Evolutionary conservation across 1,140 invertebrate genomes (phyloP), one percentile per base, ranked within the genome.

Genomic region (Tetraneura akinire): DNA sequence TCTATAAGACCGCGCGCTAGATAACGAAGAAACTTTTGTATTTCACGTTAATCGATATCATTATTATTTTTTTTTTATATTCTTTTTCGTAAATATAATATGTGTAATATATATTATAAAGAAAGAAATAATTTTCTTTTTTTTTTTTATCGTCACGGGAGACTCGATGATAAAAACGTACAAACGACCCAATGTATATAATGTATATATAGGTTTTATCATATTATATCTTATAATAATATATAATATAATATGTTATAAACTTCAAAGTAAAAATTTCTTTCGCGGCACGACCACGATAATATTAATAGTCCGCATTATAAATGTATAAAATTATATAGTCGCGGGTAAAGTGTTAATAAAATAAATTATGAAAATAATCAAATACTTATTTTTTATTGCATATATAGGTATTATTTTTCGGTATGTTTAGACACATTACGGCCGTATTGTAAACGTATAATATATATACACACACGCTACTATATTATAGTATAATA

Each of bases 361-460:
- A 57, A 57, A 57, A 57, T 57, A 26, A 18, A 51, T 10, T 62
- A 32, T 62, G 9, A 62, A 62, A 62, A 32, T 62, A 32, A n/a
- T 32, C 60, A 62, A 32, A 62, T 32, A 37, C 26, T 23, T 16
- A 26, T 62, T 62, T 62, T 62, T 62, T 32, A n/a, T 23, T 62
- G 0, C 1, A 26, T 62, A 26, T 18, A 18, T 26, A 62, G 23
- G 29, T 29, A 32, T 29, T 62, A 62, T 32, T 37, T 4, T 62
- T 62, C n/a, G n/a, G n/a, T n/a, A n/a, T n/a, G n/a, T n/a, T n/a
- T n/a, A n/a, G n/a, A n/a, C n/a, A n/a, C n/a, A 23, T n/a, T 6
- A n/a, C 18, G 18, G 32, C 9, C 14, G 13, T 11, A 37, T n/a
- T n/a, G n/a, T n/a, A n/a, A n/a, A n/a, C n/a, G n/a, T n/a, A n/a